Base-by-base conservation (phyloP, 2,888 invertebrate genomes). In the Sarcophaga rosellei region DNA sequence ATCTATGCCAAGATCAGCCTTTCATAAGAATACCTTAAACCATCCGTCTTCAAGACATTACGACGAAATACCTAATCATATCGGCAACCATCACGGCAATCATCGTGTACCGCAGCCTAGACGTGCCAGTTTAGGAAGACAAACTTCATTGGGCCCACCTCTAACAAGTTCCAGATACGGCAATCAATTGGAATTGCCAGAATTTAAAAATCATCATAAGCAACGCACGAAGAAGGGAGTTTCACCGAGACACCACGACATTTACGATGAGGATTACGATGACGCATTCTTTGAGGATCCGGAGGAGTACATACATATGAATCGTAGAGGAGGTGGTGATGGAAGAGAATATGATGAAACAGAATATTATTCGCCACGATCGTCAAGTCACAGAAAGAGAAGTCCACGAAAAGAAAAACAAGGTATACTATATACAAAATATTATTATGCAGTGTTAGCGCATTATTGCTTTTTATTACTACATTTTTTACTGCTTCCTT, bases 1-100 rank as follows among this genome's bases (percentile, higher is more conserved):
- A 83, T 93, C 93, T 4, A 92, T 93, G 92, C 93, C 93, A 1
- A 90, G 92, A 44, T 90, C 92, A 1, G 91, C 90, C 0, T 90
- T 90, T 78, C 90, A 85, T 15, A 88, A 88, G 65, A 79, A 88
- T 53, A 70, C 23, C 53, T 83, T 73, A 59, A 88, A 70, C 23
- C 75, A 85, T 47, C 44, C 63, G 15, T 70, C 62, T 10, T 59
- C 80, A 47, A 79, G 78, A 23, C 82, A 84, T 21, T 75, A 79
- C 35, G 78, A 84, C 23, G 83, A 87, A 5, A 62, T 78, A 11
- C 72, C 53, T 15, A 86, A 75, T 74, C 78, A 74, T 82, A 75
- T 17, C 10, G 73, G 63, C 66, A 83, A 63, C 75, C 77, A 62
- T 47, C 65, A 63, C 20, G 35, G 72, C 4, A 90, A 89, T 20